Base-by-base conservation (phyloP, 2,888 invertebrate genomes). In the Formica aserva region DNA sequence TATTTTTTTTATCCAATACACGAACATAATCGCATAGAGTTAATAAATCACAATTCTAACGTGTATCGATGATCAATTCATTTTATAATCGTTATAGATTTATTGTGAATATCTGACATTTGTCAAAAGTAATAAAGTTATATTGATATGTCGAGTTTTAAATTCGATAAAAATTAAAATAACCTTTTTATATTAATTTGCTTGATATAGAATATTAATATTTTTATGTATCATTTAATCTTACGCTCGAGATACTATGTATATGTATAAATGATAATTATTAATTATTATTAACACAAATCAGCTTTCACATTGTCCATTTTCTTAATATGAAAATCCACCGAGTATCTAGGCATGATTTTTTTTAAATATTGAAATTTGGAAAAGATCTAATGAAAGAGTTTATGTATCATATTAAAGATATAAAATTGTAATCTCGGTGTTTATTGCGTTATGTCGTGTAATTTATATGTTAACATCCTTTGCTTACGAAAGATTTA, bases 1-100 rank as follows among this genome's bases (percentile, higher is more conserved):
- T 35, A 38, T 18, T 60, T 62, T 26, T 74, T 74, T 60, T 60
- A 8, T 62, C 41, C 29, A 26, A 62, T 11, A 13, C 18, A 22
- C 26, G 26, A 1, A 72, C 22, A 18, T 13, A 18, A 13, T 62
- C 26, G 18, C 2, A 32, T 35, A 38, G 15, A 22, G 18, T 45
- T 41, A 45, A 29, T 62, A 63, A 65, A 76, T 76, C 13, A 62
- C 18, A 62, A 62, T 32, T 66, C 15, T 18, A 18, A 22, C 15
- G 13, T n/a, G 13, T 63, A 15, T 63, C 26, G 4, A 45, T 5
- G 18, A 11, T 11, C 15, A 41, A 62, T 66, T 15, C 9, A 11
- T 26, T 4, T 13, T 18, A n/a, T 41, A 66, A 65, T 11, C 45
- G 15, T 45, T 65, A 45, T 8, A 48, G 18, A 22, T 66, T 66